Evolutionary conservation across 2,113 vertebrate species (phyloP).

Genomic region (Protobothrops flavoviridis): DNA sequence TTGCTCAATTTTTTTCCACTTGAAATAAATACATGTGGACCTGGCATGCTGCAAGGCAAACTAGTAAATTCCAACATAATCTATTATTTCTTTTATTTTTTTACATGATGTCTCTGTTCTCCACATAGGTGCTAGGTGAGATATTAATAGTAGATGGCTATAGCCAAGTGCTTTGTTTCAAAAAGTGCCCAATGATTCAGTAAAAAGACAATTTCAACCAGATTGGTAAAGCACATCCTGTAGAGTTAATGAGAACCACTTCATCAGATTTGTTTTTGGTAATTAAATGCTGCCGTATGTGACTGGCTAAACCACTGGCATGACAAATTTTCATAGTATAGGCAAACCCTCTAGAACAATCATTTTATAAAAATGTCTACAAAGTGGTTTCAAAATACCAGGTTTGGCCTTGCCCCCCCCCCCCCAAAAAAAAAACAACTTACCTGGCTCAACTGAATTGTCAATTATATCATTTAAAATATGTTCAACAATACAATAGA

Average conservation of each 20-base stretch:
- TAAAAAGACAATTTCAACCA: not conserved
- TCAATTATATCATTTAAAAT: not conserved
- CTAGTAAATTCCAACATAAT: not conserved
- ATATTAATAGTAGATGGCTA: not conserved
- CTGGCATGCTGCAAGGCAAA: not conserved
- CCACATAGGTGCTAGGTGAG: not conserved
- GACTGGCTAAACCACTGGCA: not conserved
- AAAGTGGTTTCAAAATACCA: not conserved
- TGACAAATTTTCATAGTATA: not conserved
- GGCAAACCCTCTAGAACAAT: not conserved
- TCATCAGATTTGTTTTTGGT: not conserved
- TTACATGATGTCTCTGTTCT: not conserved
- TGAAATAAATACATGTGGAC: not conserved
- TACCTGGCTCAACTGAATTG: not conserved
- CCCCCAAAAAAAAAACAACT: not conserved
- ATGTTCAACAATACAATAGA: not conserved
- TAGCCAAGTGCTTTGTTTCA: not conserved
- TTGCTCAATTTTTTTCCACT: not conserved
- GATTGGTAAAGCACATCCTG: not conserved
- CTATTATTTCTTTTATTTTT: not conserved
- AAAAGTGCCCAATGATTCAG: not conserved
- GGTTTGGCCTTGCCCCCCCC: not conserved
- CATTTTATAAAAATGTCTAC: not conserved
- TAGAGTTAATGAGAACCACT: not conserved
- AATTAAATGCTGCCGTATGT: not conserved